Conservation (phyloP, 2,113 vertebrate species). For the Oncorhynchus gorbuscha region DNA sequence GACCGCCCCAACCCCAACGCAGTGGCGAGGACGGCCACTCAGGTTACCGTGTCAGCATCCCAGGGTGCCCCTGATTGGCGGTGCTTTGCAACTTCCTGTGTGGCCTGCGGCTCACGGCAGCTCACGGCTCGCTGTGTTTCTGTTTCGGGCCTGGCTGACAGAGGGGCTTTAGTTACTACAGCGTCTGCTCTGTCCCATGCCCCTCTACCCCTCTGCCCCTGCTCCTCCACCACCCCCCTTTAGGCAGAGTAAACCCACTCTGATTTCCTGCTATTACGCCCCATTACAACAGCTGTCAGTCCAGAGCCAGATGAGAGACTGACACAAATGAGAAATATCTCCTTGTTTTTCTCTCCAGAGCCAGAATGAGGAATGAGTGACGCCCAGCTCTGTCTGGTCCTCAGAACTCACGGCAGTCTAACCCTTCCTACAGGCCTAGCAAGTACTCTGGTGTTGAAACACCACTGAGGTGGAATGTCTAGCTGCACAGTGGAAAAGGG, state of each 20-base stretch:
- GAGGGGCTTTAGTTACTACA: constrained; percentile 58
- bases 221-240: background rate
- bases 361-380: background rate
- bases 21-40: constrained; percentile 29
- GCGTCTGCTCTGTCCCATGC: constrained; percentile 62
- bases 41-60: constrained; percentile 61
- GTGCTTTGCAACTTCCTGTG: constrained; percentile 69
- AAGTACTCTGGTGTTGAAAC: background rate
- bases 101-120: constrained; percentile 66
- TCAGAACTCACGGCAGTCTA: constrained; percentile 12
- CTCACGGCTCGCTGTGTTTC: constrained; percentile 35
- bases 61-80: constrained; percentile 70
- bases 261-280: constrained; percentile 80
- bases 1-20: background rate
- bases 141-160: constrained; percentile 39
- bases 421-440: constrained; percentile 7
- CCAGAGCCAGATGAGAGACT: constrained; percentile 72
- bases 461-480: background rate
- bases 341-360: constrained; percentile 23
- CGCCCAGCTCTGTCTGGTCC: constrained; percentile 1
- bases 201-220: constrained; percentile 2
- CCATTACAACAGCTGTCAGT: constrained; percentile 78
- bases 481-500: background rate
- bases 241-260: constrained; percentile 61
- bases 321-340: constrained; percentile 71